Conservation (phyloP, 2,888 invertebrate species). For the Silvanus unidentatus region DNA sequence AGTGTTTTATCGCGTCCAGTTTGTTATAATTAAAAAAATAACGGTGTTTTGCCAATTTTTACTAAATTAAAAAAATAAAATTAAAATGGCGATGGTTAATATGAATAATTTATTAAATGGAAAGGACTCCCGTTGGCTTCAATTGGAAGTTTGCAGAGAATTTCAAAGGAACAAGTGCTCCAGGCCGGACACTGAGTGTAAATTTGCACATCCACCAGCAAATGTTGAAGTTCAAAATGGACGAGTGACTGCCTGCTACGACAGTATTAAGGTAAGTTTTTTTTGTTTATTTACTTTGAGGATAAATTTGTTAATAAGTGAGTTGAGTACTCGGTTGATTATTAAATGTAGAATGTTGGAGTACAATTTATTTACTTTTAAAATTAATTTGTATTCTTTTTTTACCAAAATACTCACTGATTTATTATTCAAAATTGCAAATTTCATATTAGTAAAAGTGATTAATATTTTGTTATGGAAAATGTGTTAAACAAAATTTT, state of each 20-base stretch:
- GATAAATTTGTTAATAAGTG: no score
- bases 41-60: constrained; percentile 3
- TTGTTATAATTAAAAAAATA: constrained; percentile 9
- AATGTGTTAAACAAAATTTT: no score
- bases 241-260: constrained; percentile 99
- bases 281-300: no score
- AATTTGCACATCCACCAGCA: constrained; percentile 99
- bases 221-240: constrained; percentile 99
- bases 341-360: no score
- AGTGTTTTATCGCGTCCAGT: constrained; percentile 22
- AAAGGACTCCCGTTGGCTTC: constrained; percentile 99
- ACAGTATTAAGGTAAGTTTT: constrained; percentile 94
- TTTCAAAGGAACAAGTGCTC: constrained; percentile 99
- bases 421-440: no score
- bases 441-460: no score
- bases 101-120: constrained; percentile 96
- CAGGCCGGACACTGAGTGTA: constrained; percentile 98
- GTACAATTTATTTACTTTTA: no score
- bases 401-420: no score
- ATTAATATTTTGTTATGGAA: no score
- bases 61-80: constrained; percentile 28
- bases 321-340: background rate
- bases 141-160: constrained; percentile 98
- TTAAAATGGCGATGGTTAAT: constrained; percentile 80
- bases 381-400: no score